Evolutionary conservation across 2,797 vertebrate species (phyloP).

Genomic region (Cynodonichthys magdalenae): DNA sequence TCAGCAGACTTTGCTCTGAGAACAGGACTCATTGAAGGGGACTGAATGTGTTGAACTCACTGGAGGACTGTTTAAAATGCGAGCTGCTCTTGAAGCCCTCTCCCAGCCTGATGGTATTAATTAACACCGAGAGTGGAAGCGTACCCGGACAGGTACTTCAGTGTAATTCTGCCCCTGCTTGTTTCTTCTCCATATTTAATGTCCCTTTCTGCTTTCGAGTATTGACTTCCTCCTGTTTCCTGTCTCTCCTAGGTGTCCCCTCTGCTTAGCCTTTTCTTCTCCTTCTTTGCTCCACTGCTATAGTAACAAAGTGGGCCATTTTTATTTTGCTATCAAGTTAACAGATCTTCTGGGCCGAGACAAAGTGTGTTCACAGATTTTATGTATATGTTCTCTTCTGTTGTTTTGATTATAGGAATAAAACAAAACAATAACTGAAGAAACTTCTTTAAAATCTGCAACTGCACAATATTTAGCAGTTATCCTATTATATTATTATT

Average conservation of each 20-base stretch:
- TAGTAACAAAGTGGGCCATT: constrained; percentile 46
- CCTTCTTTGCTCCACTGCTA: constrained; percentile 19
- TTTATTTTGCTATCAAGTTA: constrained; percentile 63
- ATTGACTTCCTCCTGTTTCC: not conserved
- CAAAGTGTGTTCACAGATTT: constrained; percentile 31
- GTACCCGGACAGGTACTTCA: constrained; percentile 66
- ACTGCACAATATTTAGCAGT: too few species aligned
- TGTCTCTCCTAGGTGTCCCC: constrained; percentile 6
- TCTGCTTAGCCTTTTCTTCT: constrained; percentile 21
- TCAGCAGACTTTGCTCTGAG: not conserved
- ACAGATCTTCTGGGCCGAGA: constrained; percentile 47
- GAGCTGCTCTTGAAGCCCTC: constrained; percentile 32
- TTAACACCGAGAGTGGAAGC: constrained; percentile 64
- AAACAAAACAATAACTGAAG: too few species aligned
- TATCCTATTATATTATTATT: too few species aligned
- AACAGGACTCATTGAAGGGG: not conserved
- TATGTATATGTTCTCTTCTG: not conserved
- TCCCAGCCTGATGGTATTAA: constrained; percentile 60
- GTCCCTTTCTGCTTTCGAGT: constrained; percentile 35
- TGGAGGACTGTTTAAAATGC: constrained; percentile 44
- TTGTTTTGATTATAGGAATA: too few species aligned
- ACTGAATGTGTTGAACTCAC: constrained; percentile 42
- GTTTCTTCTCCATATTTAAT: constrained; percentile 53
- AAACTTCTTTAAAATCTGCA: too few species aligned
- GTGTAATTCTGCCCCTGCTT: constrained; percentile 61